Percentiles rank a stretch among this genome's conserved stretches.
phyloP scores from a whole-genome alignment of 2,113 vertebrate genomes.

The Vidua chalybeata region DNA sequence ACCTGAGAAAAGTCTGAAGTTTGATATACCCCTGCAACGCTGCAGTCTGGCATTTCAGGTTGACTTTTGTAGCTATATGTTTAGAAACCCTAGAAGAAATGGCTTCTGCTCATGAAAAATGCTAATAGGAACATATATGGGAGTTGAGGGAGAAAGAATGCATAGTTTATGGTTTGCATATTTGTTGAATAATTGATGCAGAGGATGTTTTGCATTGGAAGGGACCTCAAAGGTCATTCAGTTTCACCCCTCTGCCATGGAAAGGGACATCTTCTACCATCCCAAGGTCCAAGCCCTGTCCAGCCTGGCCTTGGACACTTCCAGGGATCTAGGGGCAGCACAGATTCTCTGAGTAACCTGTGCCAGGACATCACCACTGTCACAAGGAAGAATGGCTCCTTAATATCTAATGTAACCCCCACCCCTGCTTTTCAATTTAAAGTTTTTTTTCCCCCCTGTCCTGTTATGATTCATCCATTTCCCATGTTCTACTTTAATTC shows the following conservation, averaged over 20 bases:
- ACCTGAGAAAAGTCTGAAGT: background rate
- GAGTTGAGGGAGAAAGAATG: background rate
- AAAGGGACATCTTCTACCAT: background rate
- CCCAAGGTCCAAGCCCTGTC: fast-evolving
- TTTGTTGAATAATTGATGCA: background rate
- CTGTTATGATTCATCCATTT: background rate
- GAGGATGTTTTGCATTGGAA: background rate
- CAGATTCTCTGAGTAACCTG: fast-evolving
- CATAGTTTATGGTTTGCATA: background rate
- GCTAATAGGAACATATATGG: background rate
- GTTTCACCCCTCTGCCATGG: background rate
- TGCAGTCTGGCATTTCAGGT: background rate
- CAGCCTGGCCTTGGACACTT: background rate
- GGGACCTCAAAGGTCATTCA: background rate
- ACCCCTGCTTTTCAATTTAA: background rate
- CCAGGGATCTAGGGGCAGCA: background rate
- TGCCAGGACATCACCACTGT: fast-evolving
- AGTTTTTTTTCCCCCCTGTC: fast-evolving
- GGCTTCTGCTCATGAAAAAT: background rate
- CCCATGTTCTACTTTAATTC: background rate
- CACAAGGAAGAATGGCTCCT: background rate
- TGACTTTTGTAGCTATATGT: background rate
- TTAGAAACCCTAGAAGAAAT: background rate
- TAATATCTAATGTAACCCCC: too few species aligned
- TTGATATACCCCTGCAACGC: background rate